Evolutionary conservation across 1,140 invertebrate species (phyloP).

Genomic region (Teleopsis dalmanni): DNA sequence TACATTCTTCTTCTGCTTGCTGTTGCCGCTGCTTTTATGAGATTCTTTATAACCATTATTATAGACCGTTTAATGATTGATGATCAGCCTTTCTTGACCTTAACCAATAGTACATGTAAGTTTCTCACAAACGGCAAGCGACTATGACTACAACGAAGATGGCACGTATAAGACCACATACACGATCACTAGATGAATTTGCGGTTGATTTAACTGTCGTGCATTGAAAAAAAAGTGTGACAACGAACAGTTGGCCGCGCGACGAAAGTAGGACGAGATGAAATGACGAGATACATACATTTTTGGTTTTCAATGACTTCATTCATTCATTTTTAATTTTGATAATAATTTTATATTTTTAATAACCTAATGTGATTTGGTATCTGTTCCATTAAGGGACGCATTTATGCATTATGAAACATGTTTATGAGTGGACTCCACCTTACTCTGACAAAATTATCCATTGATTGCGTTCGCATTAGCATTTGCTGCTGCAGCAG

Average conservation of each 20-base stretch:
- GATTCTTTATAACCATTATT: too few species aligned
- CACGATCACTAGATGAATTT: constrained; percentile 43
- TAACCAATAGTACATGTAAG: neutral
- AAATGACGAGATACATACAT: constrained; percentile 4
- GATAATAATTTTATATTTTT: neutral
- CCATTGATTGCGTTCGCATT: constrained; percentile 43
- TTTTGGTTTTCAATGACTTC: constrained; percentile 2
- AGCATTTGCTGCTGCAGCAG: constrained; percentile 39
- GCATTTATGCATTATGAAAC: constrained; percentile 5
- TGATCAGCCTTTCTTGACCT: too few species aligned
- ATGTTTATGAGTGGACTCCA: constrained; percentile 17
- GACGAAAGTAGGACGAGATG: constrained; percentile 9
- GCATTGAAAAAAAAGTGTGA: neutral
- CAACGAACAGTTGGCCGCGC: neutral
- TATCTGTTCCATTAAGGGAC: neutral
- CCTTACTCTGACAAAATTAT: too few species aligned
- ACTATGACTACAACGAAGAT: constrained; percentile 40
- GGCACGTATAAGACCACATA: constrained; percentile 44
- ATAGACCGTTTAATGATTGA: too few species aligned
- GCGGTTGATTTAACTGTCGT: too few species aligned
- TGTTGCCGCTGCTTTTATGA: too few species aligned
- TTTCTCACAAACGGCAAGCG: neutral
- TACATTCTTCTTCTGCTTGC: too few species aligned
- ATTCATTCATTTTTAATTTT: constrained; percentile 7
- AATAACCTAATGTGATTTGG: neutral